Evolutionary conservation across 2,797 vertebrate species (phyloP).

Genomic region (Sarcoramphus papa): DNA sequence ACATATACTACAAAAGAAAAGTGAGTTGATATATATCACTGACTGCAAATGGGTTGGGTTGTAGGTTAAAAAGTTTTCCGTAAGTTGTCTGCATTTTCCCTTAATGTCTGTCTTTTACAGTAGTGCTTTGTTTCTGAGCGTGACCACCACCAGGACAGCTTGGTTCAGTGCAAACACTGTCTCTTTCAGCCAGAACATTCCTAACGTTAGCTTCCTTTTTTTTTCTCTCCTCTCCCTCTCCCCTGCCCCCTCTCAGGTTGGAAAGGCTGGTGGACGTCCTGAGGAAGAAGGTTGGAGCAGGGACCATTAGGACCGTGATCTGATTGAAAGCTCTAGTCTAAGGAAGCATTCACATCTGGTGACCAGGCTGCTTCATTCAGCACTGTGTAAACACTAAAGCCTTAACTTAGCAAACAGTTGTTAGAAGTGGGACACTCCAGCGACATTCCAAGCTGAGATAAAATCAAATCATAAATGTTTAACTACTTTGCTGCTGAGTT

Average conservation of each 20-base stretch:
- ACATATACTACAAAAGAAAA: constrained; percentile 17
- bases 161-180: constrained; percentile 71
- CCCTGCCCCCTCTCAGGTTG: constrained; percentile 77
- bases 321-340: constrained; percentile 79
- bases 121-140: constrained; percentile 68
- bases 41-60: constrained; percentile 26
- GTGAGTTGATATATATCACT: constrained; percentile 2
- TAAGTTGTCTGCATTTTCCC: constrained; percentile 58
- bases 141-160: constrained; percentile 67
- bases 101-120: constrained; percentile 64
- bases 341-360: constrained; percentile 86
- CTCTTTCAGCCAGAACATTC: constrained; percentile 71
- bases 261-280: constrained; percentile 95
- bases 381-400: constrained; percentile 86
- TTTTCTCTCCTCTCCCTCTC: constrained; percentile 22
- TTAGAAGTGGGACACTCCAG: constrained; percentile 87
- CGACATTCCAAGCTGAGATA: constrained; percentile 83
- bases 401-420: constrained; percentile 89
- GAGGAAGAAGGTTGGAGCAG: constrained; percentile 93
- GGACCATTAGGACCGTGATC: constrained; percentile 88
- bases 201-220: constrained; percentile 67
- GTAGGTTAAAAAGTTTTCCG: constrained; percentile 54
- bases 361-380: constrained; percentile 88
- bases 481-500: constrained; percentile 82
- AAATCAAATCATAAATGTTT: constrained; percentile 88